phyloP scores from a whole-genome alignment of 2,888 invertebrate genomes.

The Tethea ocularis region DNA sequence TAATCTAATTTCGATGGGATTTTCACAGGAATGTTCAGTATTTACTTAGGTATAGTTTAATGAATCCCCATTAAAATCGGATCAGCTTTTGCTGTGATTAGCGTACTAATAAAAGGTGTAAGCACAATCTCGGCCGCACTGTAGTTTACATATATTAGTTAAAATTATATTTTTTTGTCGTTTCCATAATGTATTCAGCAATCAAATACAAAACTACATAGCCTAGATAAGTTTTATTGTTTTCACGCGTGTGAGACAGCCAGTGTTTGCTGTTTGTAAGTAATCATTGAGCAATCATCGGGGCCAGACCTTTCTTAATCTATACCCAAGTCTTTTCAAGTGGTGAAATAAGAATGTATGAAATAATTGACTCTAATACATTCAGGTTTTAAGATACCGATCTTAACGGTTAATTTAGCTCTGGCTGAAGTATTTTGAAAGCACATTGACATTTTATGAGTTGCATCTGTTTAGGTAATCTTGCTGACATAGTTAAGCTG shows the following conservation, averaged over 20 bases:
- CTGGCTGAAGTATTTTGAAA: background rate
- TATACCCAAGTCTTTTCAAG: background rate
- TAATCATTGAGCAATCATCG: background rate
- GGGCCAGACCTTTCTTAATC: constrained; percentile 3
- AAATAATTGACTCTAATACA: background rate
- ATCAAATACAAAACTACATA: background rate
- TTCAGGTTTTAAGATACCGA: background rate
- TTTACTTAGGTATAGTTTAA: too few relatives aligned
- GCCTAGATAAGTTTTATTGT: background rate
- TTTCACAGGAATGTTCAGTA: too few relatives aligned
- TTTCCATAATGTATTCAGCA: background rate
- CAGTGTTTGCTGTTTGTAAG: background rate
- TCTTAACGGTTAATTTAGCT: background rate
- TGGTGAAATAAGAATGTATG: constrained; percentile 1
- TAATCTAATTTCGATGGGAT: too few relatives aligned
- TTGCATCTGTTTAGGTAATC: background rate
- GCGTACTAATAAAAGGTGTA: too few relatives aligned
- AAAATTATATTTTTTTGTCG: background rate
- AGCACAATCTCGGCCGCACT: too few relatives aligned
- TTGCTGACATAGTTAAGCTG: background rate
- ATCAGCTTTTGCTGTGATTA: too few relatives aligned
- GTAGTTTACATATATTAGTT: too few relatives aligned
- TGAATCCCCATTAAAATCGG: too few relatives aligned
- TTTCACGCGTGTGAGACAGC: background rate
- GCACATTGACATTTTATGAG: background rate